These are phyloP conservation scores for Lipophrys pholis DNA, from an alignment of 2,113 vertebrate genomes.

Conservation along the genomic window DNA sequence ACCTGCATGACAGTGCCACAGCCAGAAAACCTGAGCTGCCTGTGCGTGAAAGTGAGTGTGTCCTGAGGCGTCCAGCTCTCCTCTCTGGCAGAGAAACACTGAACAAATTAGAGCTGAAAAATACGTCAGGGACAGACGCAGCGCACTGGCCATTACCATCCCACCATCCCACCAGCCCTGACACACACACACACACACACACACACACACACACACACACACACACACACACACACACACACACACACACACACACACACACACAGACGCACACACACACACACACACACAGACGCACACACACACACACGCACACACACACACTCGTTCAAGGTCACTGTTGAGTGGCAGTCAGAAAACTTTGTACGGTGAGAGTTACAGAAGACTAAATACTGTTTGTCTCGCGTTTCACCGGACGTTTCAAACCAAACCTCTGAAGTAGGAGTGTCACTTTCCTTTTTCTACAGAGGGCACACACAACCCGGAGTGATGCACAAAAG, in stretches of 20 bases:
- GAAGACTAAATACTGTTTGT: background rate
- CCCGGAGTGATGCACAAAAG: too few species aligned
- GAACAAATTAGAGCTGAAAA: slow-evolving; percentile 56
- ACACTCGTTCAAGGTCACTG: slow-evolving; percentile 53
- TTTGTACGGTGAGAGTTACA: slow-evolving; percentile 15
- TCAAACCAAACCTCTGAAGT: too few species aligned
- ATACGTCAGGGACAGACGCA: slow-evolving; percentile 42
- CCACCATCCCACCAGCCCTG: slow-evolving; percentile 4
- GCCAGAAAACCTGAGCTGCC: slow-evolving; percentile 32
- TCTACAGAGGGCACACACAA: too few species aligned
- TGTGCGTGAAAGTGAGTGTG: slow-evolving; percentile 20
- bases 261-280: too few species aligned
- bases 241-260: too few species aligned
- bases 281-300: too few species aligned
- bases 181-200: slow-evolving; percentile 30
- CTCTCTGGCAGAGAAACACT: slow-evolving; percentile 42
- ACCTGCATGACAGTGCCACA: slow-evolving; percentile 31
- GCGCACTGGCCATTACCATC: slow-evolving; percentile 29
- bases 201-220: slow-evolving; percentile 30
- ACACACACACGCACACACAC: too few species aligned
- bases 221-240: background rate
- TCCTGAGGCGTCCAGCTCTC: slow-evolving; percentile 41
- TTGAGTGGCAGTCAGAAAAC: slow-evolving; percentile 31
- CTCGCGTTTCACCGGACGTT: too few species aligned
- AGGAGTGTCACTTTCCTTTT: too few species aligned